phyloP scores from a whole-genome alignment of 2,888 invertebrate genomes.

The Hirtodrosophila cameraria region DNA sequence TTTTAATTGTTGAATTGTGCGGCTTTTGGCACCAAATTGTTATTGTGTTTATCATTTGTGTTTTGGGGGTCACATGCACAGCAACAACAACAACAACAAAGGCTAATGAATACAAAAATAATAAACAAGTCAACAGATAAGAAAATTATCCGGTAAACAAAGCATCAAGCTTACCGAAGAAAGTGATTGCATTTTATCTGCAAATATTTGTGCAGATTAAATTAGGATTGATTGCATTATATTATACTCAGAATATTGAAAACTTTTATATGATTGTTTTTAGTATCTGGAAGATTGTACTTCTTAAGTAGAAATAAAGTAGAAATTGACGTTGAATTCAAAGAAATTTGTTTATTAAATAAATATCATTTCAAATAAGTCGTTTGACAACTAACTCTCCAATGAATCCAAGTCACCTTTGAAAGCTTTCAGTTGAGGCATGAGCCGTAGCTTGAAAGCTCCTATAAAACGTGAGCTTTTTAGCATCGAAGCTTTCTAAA shows the following conservation, averaged over 20 bases:
- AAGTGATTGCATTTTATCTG: neutral
- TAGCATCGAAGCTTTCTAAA: too few relatives aligned
- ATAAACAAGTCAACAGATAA: slow-evolving; percentile 9
- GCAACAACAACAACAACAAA: neutral
- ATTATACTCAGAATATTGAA: too few relatives aligned
- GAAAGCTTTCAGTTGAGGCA: neutral
- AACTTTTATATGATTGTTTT: too few relatives aligned
- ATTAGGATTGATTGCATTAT: too few relatives aligned
- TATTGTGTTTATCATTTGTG: slow-evolving; percentile 18
- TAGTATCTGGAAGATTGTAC: too few relatives aligned
- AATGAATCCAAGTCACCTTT: neutral
- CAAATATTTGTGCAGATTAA: neutral
- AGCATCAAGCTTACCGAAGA: neutral
- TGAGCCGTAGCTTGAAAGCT: slow-evolving; percentile 32
- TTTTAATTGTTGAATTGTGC: slow-evolving; percentile 26
- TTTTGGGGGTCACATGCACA: slow-evolving; percentile 18
- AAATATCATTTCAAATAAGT: neutral
- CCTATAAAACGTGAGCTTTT: slow-evolving; percentile 27
- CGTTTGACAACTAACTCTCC: slow-evolving; percentile 14
- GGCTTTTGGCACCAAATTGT: slow-evolving; percentile 12
- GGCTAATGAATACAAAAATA: slow-evolving; percentile 15
- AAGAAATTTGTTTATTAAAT: neutral
- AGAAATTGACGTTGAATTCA: neutral
- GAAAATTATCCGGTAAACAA: neutral
- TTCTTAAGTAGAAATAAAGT: too few relatives aligned